These are phyloP conservation scores for Panagrolaimus sp. DNA, from an alignment of 1,140 invertebrate genomes.

Conservation along the genomic window DNA sequence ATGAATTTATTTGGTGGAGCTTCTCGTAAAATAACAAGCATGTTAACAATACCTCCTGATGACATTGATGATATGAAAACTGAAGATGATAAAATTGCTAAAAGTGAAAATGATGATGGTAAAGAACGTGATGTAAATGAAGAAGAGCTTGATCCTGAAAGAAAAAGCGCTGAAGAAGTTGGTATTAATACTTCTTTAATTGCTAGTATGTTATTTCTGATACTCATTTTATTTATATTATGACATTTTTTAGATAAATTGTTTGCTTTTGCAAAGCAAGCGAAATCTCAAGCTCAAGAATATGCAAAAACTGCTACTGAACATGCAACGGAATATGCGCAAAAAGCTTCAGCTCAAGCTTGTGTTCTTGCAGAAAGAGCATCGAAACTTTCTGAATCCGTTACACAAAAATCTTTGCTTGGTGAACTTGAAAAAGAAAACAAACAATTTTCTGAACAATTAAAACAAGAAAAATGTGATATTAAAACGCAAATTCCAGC, in stretches of 20 bases:
- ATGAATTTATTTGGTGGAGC: slow-evolving; percentile 5
- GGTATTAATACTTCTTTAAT: slow-evolving; percentile 1
- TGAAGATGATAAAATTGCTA: background rate
- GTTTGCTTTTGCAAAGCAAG: slow-evolving; percentile 21
- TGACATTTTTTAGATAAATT: slow-evolving; percentile 19
- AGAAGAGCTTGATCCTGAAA: slow-evolving; percentile 2
- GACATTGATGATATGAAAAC: background rate
- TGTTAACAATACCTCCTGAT: background rate
- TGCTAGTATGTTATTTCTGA: background rate
- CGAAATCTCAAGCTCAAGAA: slow-evolving; percentile 20
- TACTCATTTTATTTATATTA: background rate
- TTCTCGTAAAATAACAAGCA: slow-evolving; percentile 6
- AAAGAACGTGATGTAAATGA: background rate
- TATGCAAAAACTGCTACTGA: slow-evolving; percentile 24
- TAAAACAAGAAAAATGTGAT: slow-evolving; percentile 19
- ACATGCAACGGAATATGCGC: slow-evolving; percentile 17
- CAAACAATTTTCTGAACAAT: slow-evolving; percentile 13
- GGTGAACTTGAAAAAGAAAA: slow-evolving; percentile 35
- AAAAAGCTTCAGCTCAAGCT: background rate
- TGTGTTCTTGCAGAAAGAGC: slow-evolving; percentile 12
- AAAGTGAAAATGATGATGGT: background rate
- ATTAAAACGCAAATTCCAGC: slow-evolving; percentile 28
- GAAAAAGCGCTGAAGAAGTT: slow-evolving; percentile 8
- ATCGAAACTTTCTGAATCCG: slow-evolving; percentile 13
- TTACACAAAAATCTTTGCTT: slow-evolving; percentile 26